A percentile compares a stretch with the other conserved stretches of the same genome.
These are phyloP conservation scores for zebrafish (Danio rerio) DNA, from an alignment of 2,113 vertebrate genomes.

Conservation along the genomic window GRCz12tu NC_133196.1:43091501-43092000, in stretches of 20 bases:
- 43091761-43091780: conserved; percentile 86
- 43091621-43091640: conserved; percentile 77
- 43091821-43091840: no score
- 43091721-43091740: conserved; percentile 82
- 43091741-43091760: conserved; percentile 85
- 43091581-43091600: conserved; percentile 84
- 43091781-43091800: conserved; percentile 76
- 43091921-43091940: no score
- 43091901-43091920: no score
- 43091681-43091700: conserved; percentile 83
- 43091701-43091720: conserved; percentile 82
- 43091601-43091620: conserved; percentile 85
- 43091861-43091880: no score
- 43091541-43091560: conserved; percentile 25
- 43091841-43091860: no score
- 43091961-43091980: no score
- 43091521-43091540: background rate
- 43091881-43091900: no score
- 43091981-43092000: no score
- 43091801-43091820: background rate
- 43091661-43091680: conserved; percentile 85
- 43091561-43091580: conserved; percentile 80
- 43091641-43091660: conserved; percentile 81
- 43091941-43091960: no score
- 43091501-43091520: background rate